Evolutionary conservation across 1,140 invertebrate species (phyloP).

Genomic region (Prorops nasuta): DNA sequence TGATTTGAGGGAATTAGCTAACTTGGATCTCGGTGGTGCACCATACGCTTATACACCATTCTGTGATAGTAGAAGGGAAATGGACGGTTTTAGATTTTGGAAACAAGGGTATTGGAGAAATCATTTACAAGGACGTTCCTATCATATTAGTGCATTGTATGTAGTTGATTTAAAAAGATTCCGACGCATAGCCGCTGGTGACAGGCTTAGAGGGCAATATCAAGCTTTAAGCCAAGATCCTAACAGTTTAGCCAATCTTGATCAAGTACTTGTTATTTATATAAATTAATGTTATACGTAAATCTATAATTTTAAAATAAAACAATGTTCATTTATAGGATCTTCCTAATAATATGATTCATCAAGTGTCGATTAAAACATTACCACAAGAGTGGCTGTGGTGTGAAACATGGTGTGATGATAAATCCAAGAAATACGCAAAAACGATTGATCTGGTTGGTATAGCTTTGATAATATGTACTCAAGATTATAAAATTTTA

Average conservation of each 20-base stretch:
- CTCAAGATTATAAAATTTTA: constrained; percentile 12
- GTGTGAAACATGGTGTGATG: constrained; percentile 99
- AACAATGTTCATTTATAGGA: constrained; percentile 57
- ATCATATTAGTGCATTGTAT: constrained; percentile 98
- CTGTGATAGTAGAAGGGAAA: constrained; percentile 95
- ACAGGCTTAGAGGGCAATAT: constrained; percentile 93
- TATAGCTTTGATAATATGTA: constrained; percentile 14
- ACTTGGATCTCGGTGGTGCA: constrained; percentile 94
- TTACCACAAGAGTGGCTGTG: constrained; percentile 99
- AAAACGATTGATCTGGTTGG: constrained; percentile 97
- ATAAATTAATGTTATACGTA: background rate
- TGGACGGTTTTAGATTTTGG: constrained; percentile 99
- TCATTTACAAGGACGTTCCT: constrained; percentile 91
- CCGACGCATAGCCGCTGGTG: constrained; percentile 95
- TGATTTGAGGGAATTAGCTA: constrained; percentile 93
- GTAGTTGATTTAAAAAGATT: constrained; percentile 97
- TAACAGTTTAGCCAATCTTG: constrained; percentile 93
- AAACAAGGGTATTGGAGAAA: constrained; percentile 98
- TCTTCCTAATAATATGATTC: constrained; percentile 98
- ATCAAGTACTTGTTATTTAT: constrained; percentile 61
- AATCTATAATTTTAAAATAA: background rate
- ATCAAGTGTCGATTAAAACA: constrained; percentile 98
- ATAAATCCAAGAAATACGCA: constrained; percentile 83
- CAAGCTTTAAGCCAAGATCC: constrained; percentile 96
- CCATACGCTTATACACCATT: constrained; percentile 99